Conservation (phyloP, 2,888 invertebrate species). For the Euplexia lucipara region DNA sequence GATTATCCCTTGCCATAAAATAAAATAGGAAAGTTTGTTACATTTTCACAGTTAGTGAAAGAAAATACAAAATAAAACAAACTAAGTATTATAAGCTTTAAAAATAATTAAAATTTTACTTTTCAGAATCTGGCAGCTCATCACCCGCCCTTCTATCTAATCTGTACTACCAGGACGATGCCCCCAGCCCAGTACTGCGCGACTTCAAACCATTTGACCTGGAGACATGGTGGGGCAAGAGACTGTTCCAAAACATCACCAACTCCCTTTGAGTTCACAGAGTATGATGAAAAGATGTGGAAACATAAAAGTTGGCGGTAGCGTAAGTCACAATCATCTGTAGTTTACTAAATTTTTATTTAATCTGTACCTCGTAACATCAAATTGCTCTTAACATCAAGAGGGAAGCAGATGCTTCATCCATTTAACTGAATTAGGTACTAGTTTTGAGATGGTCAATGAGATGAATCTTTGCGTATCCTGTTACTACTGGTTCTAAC, state of each 20-base stretch:
- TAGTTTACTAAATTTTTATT: constrained; percentile 86
- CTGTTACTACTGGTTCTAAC: constrained; percentile 35
- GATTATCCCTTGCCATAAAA: too few species aligned
- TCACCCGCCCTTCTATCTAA: constrained; percentile 86
- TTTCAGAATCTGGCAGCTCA: constrained; percentile 83
- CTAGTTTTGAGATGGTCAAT: constrained; percentile 36
- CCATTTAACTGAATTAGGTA: constrained; percentile 42
- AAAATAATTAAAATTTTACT: neutral
- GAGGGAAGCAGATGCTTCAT: constrained; percentile 37
- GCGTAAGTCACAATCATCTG: constrained; percentile 89
- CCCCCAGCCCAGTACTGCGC: constrained; percentile 93
- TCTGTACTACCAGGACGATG: constrained; percentile 94
- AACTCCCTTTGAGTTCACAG: constrained; percentile 92
- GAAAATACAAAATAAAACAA: neutral
- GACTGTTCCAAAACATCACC: constrained; percentile 96
- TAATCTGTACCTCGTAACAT: constrained; percentile 28
- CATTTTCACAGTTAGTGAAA: neutral
- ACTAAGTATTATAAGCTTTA: too few species aligned
- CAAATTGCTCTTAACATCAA: constrained; percentile 13
- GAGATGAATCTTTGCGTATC: constrained; percentile 22
- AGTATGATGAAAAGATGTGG: constrained; percentile 56
- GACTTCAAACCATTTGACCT: constrained; percentile 97
- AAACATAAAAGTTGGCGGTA: constrained; percentile 79
- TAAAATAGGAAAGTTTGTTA: too few species aligned
- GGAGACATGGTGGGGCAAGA: constrained; percentile 97